Percentiles rank a stretch among this genome's conserved stretches.
Evolutionary conservation across 2,797 vertebrate genomes (phyloP).

Genomic region (Eulemur rubriventer): DNA sequence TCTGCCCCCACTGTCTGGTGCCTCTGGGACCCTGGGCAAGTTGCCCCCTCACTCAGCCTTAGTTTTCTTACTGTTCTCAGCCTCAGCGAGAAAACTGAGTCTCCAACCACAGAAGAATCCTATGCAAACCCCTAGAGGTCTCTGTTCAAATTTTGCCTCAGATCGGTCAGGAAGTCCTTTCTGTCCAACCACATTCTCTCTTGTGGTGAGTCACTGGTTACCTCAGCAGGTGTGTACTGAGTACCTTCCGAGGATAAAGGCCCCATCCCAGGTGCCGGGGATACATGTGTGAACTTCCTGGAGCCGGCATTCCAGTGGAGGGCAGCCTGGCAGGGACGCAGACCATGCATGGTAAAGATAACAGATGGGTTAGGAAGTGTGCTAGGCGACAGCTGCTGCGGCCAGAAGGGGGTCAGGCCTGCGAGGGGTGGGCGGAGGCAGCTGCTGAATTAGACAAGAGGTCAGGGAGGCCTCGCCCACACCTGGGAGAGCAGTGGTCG

Average conservation of each 20-base stretch:
- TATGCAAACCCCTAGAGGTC: neutral
- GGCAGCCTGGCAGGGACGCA: neutral
- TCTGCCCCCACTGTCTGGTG: neutral
- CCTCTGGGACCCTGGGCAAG: neutral
- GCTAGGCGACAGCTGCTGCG: neutral
- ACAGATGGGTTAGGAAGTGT: neutral
- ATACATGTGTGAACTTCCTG: neutral
- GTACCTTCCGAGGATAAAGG: neutral
- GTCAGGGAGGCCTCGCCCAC: fast-evolving
- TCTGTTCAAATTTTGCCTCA: neutral
- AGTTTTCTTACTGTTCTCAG: neutral
- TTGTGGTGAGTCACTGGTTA: neutral
- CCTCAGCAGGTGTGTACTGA: neutral
- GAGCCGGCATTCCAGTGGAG: too few species aligned
- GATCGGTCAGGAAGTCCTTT: neutral
- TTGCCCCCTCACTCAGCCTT: neutral
- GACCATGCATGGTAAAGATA: neutral
- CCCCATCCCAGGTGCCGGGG: neutral
- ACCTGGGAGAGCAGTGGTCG: neutral
- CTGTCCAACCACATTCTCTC: neutral
- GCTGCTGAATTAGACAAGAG: neutral
- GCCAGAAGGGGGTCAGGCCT: neutral
- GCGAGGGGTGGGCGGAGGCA: neutral
- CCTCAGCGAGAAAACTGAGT: neutral
- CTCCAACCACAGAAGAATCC: neutral